These are phyloP conservation scores for Sebastes oblongus DNA, from an alignment of 2,797 vertebrate genomes.

Conservation along the genomic window DNA sequence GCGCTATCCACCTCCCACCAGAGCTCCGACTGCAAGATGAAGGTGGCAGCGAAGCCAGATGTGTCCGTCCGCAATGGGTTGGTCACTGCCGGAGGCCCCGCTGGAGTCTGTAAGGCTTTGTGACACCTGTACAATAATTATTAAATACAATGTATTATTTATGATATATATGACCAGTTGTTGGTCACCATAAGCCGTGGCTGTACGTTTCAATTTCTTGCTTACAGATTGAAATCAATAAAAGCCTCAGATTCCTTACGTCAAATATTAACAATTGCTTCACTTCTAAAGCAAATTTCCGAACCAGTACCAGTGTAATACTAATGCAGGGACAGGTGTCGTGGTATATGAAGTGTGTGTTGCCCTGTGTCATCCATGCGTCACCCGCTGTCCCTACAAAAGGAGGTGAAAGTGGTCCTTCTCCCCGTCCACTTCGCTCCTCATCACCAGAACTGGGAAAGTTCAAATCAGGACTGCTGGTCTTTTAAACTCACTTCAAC, in stretches of 20 bases:
- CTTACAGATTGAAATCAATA: background rate
- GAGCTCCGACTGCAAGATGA: no score
- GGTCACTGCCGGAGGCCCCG: no score
- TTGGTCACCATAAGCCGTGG: background rate
- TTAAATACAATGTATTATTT: background rate
- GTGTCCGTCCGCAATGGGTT: no score
- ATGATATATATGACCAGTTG: background rate
- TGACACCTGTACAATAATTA: no score
- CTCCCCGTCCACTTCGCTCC: constrained; percentile 12
- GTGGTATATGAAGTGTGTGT: background rate
- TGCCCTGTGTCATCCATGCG: background rate
- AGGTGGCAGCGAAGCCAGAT: no score
- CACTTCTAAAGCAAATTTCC: background rate
- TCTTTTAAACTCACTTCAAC: constrained; percentile 1
- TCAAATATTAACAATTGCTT: background rate
- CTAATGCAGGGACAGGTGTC: background rate
- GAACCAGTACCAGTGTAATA: background rate
- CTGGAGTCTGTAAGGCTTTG: no score
- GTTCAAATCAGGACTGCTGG: constrained; percentile 22
- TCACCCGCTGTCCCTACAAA: constrained; percentile 11
- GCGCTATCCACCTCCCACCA: no score
- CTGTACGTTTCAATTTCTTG: background rate
- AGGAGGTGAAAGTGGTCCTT: constrained; percentile 20
- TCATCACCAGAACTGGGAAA: constrained; percentile 11
- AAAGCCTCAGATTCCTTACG: background rate